Evolutionary conservation across 2,888 invertebrate genomes (phyloP), one percentile per base, ranked within the genome.

Genomic region (Parelbella ahira): DNA sequence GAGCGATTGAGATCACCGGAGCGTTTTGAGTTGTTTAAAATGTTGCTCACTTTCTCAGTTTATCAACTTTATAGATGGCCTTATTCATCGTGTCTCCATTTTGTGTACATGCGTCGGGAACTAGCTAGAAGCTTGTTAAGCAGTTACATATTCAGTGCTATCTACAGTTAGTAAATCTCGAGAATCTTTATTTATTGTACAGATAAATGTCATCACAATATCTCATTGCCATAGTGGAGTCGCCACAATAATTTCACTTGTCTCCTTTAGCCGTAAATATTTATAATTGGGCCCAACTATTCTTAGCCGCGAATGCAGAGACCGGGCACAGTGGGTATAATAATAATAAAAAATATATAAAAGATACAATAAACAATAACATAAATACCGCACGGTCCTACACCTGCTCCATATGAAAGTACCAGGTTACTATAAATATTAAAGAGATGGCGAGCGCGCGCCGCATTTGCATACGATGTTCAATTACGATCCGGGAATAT

Each of bases 401-500:
- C 80, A 79, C 79, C 80, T 79, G 81, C 69, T 60, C 58, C 45
- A 44, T 53, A 58, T 50, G 53, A 60, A 63, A 60, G 68, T 76
- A 78, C 79, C 54, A 74, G 69, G 74, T 49, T 50, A 56, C 54
- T 61, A 80, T 82, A 79, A 79, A 79, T 81, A 82, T 75, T 72
- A 67, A 77, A 66, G 73, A 81, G 77, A 72, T 65, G 68, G 70
- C 67, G 63, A 60, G 64, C 76, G 68, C 69, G 69, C 64, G 68
- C 62, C 66, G 54, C 70, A 73, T 81, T 80, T 79, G 71, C 81
- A 80, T 81, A 74, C 70, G 71, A 71, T 77, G 79, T 79, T 81
- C 80, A 80, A 83, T 83, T 83, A 82, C 75, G 68, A 63, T 60
- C 66, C 65, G 61, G 68, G 79, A 77, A 77, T 80, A 77, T 70